phyloP scores from a whole-genome alignment of 2,797 vertebrate species.

The Syngnathus rostellatus region DNA sequence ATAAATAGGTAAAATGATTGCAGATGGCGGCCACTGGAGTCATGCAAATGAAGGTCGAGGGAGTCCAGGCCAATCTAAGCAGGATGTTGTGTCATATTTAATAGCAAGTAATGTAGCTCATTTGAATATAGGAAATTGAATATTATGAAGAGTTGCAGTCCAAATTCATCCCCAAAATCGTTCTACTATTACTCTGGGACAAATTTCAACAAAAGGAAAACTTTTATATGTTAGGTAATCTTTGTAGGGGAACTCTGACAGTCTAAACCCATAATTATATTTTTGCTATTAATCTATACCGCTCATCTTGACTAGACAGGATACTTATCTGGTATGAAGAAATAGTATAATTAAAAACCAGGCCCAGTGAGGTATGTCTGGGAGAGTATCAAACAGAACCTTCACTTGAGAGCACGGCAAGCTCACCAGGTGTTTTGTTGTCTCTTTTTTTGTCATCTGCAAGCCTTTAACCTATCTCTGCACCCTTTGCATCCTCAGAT shows the following conservation, averaged over 20 bases:
- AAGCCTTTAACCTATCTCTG: background rate
- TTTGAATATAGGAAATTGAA: background rate
- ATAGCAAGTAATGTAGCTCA: too few relatives aligned
- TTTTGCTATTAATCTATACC: background rate
- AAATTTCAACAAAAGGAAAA: background rate
- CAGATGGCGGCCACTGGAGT: background rate
- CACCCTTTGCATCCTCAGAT: background rate
- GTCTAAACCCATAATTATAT: background rate
- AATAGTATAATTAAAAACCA: background rate
- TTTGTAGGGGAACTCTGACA: background rate
- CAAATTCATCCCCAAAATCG: background rate
- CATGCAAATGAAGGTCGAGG: background rate
- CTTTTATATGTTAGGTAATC: background rate
- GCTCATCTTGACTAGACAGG: background rate
- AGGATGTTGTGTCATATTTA: background rate
- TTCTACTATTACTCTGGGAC: background rate
- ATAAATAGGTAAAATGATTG: too few relatives aligned
- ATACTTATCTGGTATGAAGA: background rate
- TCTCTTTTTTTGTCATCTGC: background rate
- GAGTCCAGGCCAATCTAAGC: background rate
- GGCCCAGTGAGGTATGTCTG: slow-evolving; percentile 1
- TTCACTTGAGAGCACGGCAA: background rate
- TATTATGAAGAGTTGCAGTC: background rate
- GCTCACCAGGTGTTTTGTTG: background rate
- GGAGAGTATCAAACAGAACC: background rate